Evolutionary conservation across 1,140 invertebrate species (phyloP), one percentile per base, ranked within the genome.

Genomic region (Lepidostoma basale): DNA sequence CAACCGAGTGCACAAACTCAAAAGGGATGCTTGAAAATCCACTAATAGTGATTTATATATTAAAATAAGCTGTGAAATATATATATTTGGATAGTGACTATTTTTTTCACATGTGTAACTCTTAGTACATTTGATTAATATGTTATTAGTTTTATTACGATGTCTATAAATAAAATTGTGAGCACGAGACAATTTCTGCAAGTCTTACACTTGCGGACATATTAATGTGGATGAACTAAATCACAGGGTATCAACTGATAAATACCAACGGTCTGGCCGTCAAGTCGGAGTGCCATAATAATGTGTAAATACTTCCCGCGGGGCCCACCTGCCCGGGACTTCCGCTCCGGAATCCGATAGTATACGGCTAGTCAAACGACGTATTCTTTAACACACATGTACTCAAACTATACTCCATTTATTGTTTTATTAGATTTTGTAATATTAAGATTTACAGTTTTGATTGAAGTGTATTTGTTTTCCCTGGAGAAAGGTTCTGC

Each of bases 221-320:
- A 42, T 65, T 47, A 36, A 56, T 47, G 56, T 39, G 45, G 64
- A 66, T 56, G 64, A 58, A 66, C 49, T 66, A 45, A 67, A 69
- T 67, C 62, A 71, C 69, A 71, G 69, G 69, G 69, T 71, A 71
- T 71, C 56, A 59, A 59, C 39, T 59, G 56, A 42, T 62, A 69
- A 59, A 42, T 59, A 59, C 56, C 56, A 59, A 40, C 16, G 18
- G 36, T 59, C 42, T 40, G 56, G 56, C 56, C 33, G 56, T 25
- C 22, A 52, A 25, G 47, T 3, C 6, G 56, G 33, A 59, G 56
- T 59, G 56, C 56, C 56, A 59, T 59, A 59, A n/a, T n/a, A n/a
- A n/a, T n/a, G n/a, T n/a, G n/a, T n/a, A n/a, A n/a, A n/a, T n/a
- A n/a, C n/a, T n/a, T n/a, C n/a, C n/a, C n/a, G n/a, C n/a, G n/a